Conservation (phyloP, 2,888 invertebrate species). For the Lepidocyrtoides sp. region DNA sequence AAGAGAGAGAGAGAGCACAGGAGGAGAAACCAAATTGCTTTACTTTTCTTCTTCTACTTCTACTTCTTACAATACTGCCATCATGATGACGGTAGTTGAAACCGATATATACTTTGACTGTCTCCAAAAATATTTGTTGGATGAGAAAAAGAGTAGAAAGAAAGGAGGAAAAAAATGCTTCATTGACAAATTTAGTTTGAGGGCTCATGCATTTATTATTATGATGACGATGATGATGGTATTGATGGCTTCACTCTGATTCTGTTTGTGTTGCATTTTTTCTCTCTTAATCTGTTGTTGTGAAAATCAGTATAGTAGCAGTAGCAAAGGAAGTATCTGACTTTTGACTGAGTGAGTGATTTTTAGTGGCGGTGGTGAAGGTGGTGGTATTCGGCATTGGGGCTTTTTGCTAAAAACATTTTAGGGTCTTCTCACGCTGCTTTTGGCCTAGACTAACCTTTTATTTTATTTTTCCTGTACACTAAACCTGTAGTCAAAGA, state of each 20-base stretch:
- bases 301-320: neutral
- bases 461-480: no score
- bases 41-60: conserved; percentile 9
- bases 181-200: conserved; percentile 53
- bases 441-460: conserved; percentile 66
- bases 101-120: conserved; percentile 64
- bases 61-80: neutral
- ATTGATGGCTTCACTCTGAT: conserved; percentile 41
- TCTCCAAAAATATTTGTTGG: neutral
- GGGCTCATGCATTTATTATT: conserved; percentile 39
- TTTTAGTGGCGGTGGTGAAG: conserved; percentile 18
- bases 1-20: neutral
- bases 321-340: conserved; percentile 15
- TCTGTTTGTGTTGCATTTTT: conserved; percentile 45
- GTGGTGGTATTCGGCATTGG: conserved; percentile 20
- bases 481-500: neutral
- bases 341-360: conserved; percentile 5
- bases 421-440: conserved; percentile 73
- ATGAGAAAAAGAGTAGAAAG: neutral
- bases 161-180: conserved; percentile 19
- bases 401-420: conserved; percentile 35
- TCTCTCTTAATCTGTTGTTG: conserved; percentile 29
- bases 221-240: neutral
- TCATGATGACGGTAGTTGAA: neutral
- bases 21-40: neutral